Evolutionary conservation across 2,888 invertebrate genomes (phyloP).

Genomic region (Gryllus longicercus): DNA sequence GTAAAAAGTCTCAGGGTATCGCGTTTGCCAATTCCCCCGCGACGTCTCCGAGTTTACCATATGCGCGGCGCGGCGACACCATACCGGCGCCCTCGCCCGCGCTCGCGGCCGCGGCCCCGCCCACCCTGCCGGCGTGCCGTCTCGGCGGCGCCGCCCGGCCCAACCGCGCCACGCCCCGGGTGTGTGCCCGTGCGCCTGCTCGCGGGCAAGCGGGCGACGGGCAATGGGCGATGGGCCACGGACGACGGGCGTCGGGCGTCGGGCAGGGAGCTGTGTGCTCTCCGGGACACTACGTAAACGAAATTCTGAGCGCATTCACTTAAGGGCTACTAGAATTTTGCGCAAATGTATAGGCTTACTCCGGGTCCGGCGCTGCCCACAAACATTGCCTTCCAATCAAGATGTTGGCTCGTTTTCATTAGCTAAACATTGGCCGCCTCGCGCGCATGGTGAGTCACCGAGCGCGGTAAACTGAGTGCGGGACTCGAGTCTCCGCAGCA

Average conservation of each 20-base stretch:
- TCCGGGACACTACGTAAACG: neutral
- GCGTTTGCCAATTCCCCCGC: too few relatives aligned
- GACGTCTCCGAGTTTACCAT: too few relatives aligned
- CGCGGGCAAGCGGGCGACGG: neutral
- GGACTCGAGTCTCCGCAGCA: neutral
- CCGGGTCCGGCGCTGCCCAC: neutral
- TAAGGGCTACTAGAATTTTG: conserved; percentile 11
- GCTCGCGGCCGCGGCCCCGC: too few relatives aligned
- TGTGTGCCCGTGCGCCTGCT: neutral
- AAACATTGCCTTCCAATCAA: conserved; percentile 17
- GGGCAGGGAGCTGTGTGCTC: neutral
- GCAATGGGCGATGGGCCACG: neutral
- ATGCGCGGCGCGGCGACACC: too few relatives aligned
- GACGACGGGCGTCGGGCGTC: neutral
- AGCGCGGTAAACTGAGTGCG: neutral
- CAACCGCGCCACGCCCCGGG: neutral
- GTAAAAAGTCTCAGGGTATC: too few relatives aligned
- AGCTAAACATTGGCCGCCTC: neutral
- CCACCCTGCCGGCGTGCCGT: neutral
- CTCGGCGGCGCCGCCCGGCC: neutral
- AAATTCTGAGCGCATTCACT: conserved; percentile 11
- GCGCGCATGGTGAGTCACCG: neutral
- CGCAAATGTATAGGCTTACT: conserved; percentile 17
- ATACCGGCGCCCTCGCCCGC: too few relatives aligned
- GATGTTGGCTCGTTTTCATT: conserved; percentile 17